Evolutionary conservation across 2,888 invertebrate genomes (phyloP), one percentile per base, ranked within the genome.

Genomic region (Dicranocentrus wangi): DNA sequence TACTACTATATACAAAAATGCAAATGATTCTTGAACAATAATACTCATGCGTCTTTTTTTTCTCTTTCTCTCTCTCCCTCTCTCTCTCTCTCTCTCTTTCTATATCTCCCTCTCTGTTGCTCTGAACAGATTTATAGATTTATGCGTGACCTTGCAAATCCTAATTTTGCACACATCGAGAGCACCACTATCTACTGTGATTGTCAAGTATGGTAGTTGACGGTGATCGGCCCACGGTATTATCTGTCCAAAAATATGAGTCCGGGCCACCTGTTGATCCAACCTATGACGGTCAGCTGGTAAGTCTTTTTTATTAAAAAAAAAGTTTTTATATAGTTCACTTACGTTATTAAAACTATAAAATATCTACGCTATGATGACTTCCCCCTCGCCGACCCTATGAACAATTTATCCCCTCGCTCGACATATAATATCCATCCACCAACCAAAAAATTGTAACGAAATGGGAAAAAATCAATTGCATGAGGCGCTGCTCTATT

Each of bases 231-330:
- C 87, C 87, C 85, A 87, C 85, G 78, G 86, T 87, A 43, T 69
- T 86, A 72, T 87, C 87, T 78, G 87, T 86, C 83, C 87, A 87
- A 86, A 85, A 86, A 82, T 87, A 85, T 82, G 86, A 86, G 73
- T 87, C 87, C 60, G 86, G 86, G 68, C 86, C 86, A 87, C 86
- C 87, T 85, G 85, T 84, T 84, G 85, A 82, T 71, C 58, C 81
- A 55, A 83, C 85, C 80, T 82, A 82, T 70, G 85, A 86, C 76
- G 84, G 84, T 75, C 86, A 86, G 77, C 75, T 86, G 83, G 86
- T 86, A 86, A 86, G 85, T 58, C 58, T 25, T 25, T 23, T 25
- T 3, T 25, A 15, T 25, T 58, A 58, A 58, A 58, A 58, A 60
- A n/a, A 32, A 32, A 7, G 32, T 32, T 32, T 25, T 25, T 25